These are phyloP conservation scores for Trematomus loennbergii DNA, from an alignment of 2,113 vertebrate genomes.

Conservation along the genomic window DNA sequence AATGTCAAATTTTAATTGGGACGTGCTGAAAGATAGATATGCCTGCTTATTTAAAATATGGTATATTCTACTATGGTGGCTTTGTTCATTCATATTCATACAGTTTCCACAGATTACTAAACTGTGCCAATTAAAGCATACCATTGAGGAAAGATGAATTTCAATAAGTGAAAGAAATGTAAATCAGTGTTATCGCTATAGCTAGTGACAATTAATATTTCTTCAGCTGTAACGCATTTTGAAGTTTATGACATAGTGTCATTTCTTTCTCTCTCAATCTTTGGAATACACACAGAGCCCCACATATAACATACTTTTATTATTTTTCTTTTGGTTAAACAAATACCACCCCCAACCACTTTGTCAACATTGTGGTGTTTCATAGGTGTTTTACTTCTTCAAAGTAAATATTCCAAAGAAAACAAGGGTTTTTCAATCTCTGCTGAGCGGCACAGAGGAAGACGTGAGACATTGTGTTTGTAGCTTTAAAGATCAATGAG, in stretches of 20 bases:
- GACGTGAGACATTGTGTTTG: slow-evolving; percentile 21
- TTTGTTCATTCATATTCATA: slow-evolving; percentile 69
- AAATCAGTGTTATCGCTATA: slow-evolving; percentile 45
- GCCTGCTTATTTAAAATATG: slow-evolving; percentile 61
- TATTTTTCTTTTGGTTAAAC: slow-evolving; percentile 20
- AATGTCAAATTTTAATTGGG: slow-evolving; percentile 80
- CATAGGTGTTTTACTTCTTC: slow-evolving; percentile 29
- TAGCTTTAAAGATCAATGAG: slow-evolving; percentile 53
- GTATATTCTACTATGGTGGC: slow-evolving; percentile 36
- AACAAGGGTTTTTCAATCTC: slow-evolving; percentile 22
- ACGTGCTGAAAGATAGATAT: slow-evolving; percentile 67
- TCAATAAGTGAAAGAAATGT: slow-evolving; percentile 36
- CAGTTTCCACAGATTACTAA: slow-evolving; percentile 42
- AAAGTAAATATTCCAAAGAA: slow-evolving; percentile 29
- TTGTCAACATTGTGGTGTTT: slow-evolving; percentile 29
- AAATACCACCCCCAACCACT: slow-evolving; percentile 26
- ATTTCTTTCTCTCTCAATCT: slow-evolving; percentile 5
- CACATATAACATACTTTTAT: slow-evolving; percentile 31
- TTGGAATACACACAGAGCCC: slow-evolving; percentile 7
- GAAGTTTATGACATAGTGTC: slow-evolving; percentile 30
- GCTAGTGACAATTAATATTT: slow-evolving; percentile 22
- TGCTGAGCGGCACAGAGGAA: slow-evolving; percentile 19
- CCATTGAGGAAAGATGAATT: slow-evolving; percentile 43
- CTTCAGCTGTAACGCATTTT: slow-evolving; percentile 32
- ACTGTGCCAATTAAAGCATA: slow-evolving; percentile 54